phyloP scores from a whole-genome alignment of 1,140 invertebrate species.

The Calosoma granatense region DNA sequence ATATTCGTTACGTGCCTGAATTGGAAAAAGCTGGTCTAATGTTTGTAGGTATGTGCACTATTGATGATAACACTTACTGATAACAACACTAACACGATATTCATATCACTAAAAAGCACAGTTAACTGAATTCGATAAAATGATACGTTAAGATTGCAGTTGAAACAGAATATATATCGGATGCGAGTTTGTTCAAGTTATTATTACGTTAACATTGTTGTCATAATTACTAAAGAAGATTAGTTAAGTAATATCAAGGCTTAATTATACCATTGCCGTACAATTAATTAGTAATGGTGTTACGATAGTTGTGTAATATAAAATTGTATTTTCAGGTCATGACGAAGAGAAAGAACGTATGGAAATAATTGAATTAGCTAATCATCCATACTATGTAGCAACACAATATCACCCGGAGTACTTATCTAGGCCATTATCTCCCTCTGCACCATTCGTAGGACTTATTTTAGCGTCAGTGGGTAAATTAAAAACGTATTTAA shows the following conservation, averaged over 20 bases:
- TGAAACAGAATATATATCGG: no score
- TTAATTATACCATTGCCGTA: not conserved
- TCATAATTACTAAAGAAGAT: constrained; percentile 3
- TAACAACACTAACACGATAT: no score
- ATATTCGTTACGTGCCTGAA: constrained; percentile 70
- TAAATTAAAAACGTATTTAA: constrained; percentile 59
- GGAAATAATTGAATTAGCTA: constrained; percentile 68
- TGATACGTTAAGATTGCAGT: no score
- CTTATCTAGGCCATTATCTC: constrained; percentile 82
- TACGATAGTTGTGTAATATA: constrained; percentile 10
- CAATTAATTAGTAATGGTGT: constrained; percentile 12
- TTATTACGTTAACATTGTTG: not conserved
- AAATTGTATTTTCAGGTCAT: constrained; percentile 36
- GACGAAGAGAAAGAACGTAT: constrained; percentile 65
- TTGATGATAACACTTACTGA: no score
- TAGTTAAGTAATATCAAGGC: not conserved
- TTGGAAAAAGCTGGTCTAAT: constrained; percentile 76
- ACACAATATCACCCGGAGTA: constrained; percentile 99
- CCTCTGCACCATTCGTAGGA: constrained; percentile 92
- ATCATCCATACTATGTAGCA: constrained; percentile 88
- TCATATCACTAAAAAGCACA: no score
- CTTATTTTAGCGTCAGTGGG: constrained; percentile 78
- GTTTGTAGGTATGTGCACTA: constrained; percentile 80
- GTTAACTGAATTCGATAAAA: no score
- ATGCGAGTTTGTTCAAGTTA: no score